phyloP scores from a whole-genome alignment of 2,797 vertebrate genomes.

The Iguana delicatissima region DNA sequence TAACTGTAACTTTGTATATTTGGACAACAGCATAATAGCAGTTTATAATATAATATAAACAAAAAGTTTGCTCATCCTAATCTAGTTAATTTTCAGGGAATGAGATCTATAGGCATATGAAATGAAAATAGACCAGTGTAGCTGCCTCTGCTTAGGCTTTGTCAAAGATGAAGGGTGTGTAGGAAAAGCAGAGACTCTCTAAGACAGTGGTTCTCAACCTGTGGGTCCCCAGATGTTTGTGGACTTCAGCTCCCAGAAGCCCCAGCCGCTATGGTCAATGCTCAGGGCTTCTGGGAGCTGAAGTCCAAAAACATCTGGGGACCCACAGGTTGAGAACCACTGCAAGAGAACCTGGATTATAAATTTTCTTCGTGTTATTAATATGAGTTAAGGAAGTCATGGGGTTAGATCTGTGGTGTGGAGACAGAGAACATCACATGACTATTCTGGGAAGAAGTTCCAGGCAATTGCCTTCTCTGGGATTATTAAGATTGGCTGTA shows the following conservation, averaged over 20 bases:
- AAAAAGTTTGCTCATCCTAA: background rate
- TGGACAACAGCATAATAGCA: background rate
- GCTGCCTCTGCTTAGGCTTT: background rate
- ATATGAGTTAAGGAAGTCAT: background rate
- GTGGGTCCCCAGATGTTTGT: no score
- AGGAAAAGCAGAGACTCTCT: background rate
- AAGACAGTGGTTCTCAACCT: no score
- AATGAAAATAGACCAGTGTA: background rate
- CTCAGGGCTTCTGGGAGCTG: no score
- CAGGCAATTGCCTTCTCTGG: background rate
- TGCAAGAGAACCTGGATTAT: background rate
- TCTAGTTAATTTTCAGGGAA: no score
- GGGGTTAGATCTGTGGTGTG: background rate
- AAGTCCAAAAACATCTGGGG: no score
- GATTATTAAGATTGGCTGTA: background rate
- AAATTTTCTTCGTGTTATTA: background rate
- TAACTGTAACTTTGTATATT: background rate
- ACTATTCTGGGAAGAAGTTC: background rate
- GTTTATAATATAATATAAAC: background rate
- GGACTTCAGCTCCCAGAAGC: no score
- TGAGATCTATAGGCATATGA: background rate
- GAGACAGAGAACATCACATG: background rate
- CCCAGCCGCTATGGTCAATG: no score
- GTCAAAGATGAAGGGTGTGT: background rate
- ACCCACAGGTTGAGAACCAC: no score